Base-by-base conservation (phyloP, 1,140 invertebrate genomes). In the Orussus abietinus region DNA sequence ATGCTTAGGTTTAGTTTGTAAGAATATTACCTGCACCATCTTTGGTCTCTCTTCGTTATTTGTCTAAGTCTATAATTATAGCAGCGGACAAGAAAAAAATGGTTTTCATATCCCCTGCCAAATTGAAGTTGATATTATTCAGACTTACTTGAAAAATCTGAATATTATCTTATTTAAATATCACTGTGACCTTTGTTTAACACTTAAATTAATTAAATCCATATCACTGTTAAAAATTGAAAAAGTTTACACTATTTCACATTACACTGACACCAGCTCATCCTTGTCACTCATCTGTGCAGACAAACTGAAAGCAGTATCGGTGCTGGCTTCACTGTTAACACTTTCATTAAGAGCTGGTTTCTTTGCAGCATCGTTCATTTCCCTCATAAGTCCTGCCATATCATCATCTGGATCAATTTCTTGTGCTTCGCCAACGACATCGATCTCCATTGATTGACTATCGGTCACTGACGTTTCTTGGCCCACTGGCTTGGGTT, bases 321-420 rank as follows among this genome's bases (percentile, higher is more conserved):
- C 71, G 2, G 69, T 74, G 35, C 69, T 72, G 6, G 67, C 62
- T 54, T 74, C 71, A 33, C 69, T 69, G 22, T 61, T 67, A 11
- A 69, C 41, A 32, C 68, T 68, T 37, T 72, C 71, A 25, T 67
- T 69, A 18, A 67, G 64, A 31, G 28, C 42, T 15, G 59, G 53
- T 39, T 69, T 72, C 42, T 63, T 62, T 4, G 48, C 45, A 3
- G 55, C 55, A 36, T 74, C 69, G n/a, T 69, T 71, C 69, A 74
- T 71, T 51, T 74, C 71, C 14, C 69, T 57, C 71, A 74, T 74
- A 34, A 72, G 42, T 12, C 71, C 71, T 12, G 71, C 71, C 59
- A 74, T 69, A 37, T 74, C 71, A 33, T 74, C 71, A 25, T 74
- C 71, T 1, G 71, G 71, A 53, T 74, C 71, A 20, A 74, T 72